phyloP scores from a whole-genome alignment of 1,140 invertebrate genomes.

The Archegozetes longisetosus region DNA sequence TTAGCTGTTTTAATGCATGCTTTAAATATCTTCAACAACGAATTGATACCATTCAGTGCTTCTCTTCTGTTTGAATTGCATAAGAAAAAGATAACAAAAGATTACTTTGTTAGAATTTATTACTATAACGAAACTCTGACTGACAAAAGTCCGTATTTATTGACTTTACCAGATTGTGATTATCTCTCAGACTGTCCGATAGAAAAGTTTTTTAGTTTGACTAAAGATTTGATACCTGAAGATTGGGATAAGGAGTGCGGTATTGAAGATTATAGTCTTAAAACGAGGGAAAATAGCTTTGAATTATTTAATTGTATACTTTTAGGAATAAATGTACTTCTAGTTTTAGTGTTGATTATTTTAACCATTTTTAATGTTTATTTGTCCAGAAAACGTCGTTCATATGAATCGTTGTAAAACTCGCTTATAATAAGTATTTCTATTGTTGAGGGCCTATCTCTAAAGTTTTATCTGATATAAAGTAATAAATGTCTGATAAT shows the following conservation, averaged over 20 bases:
- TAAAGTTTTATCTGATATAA: too few species aligned
- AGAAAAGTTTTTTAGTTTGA: neutral
- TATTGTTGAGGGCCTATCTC: too few species aligned
- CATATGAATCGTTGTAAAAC: too few species aligned
- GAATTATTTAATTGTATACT: too few species aligned
- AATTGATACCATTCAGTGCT: neutral
- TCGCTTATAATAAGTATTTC: too few species aligned
- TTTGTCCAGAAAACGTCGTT: too few species aligned
- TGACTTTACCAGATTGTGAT: neutral
- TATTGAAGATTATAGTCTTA: neutral
- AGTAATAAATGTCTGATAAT: too few species aligned
- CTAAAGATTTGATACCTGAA: neutral
- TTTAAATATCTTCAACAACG: constrained; percentile 2
- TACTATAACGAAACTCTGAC: constrained; percentile 8
- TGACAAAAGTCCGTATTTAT: neutral
- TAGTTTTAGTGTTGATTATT: too few species aligned
- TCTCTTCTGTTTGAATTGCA: constrained; percentile 5
- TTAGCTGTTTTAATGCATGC: constrained; percentile 2
- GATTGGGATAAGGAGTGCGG: constrained; percentile 19
- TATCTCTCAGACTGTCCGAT: neutral
- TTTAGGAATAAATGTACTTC: too few species aligned
- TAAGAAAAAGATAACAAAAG: neutral
- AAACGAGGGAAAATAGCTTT: too few species aligned
- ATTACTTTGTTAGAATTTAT: constrained; percentile 10
- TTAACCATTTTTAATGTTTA: too few species aligned